Conservation (phyloP, 2,888 invertebrate species). For the Leucozona laternaria region DNA sequence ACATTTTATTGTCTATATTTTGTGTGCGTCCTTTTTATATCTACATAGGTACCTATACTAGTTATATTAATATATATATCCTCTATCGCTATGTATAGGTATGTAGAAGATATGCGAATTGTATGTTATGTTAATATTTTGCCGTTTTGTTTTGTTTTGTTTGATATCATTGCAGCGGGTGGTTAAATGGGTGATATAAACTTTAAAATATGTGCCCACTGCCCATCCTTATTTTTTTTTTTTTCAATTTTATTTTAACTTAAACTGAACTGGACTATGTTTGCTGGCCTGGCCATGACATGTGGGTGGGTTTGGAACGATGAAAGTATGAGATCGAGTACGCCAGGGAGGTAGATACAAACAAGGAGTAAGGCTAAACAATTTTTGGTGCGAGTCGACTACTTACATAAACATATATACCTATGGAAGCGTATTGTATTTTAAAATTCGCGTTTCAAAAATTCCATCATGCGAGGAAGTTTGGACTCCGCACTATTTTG, state of each 20-base stretch:
- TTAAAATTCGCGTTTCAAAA: constrained; percentile 68
- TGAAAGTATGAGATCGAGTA: background rate
- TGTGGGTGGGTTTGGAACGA: constrained; percentile 6
- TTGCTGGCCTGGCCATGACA: constrained; percentile 54
- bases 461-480: constrained; percentile 64
- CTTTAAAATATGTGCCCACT: constrained; percentile 10
- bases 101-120: background rate
- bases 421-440: constrained; percentile 53
- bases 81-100: background rate
- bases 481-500: constrained; percentile 37
- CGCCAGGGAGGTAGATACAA: background rate
- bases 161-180: constrained; percentile 33
- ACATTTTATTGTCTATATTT: constrained; percentile 57
- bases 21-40: constrained; percentile 11
- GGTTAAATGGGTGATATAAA: background rate
- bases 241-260: constrained; percentile 7
- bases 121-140: constrained; percentile 69
- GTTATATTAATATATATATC: constrained; percentile 17
- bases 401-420: background rate
- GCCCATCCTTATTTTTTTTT: background rate
- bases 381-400: constrained; percentile 3
- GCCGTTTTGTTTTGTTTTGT: constrained; percentile 55
- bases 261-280: constrained; percentile 28
- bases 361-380: background rate
- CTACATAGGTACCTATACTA: background rate